Evolutionary conservation across 2,113 vertebrate species (phyloP), one percentile per base, ranked within the genome.

Genomic region (Crotalus tigris): DNA sequence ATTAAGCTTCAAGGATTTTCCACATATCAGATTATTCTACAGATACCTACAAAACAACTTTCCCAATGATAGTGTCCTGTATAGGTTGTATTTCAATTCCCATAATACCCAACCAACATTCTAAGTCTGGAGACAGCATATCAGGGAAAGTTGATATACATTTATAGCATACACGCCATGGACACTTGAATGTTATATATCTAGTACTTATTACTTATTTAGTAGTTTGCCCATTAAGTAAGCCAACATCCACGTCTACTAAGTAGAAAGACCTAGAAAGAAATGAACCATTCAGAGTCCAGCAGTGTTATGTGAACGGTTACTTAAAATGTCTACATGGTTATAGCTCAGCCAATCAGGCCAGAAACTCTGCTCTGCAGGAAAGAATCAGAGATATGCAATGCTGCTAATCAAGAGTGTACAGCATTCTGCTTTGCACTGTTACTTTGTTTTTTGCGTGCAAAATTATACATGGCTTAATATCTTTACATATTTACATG

Each of bases 201-300:
- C 13, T 75, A 75, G 29, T 19, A 19, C 69, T 75, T 75, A 39
- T 15, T 75, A 75, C 7, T 75, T 33, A 17, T 75, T 39, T 75
- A 39, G 69, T 33, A 39, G 69, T 75, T 75, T 75, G 13, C 33
- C 61, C 61, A 64, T 1, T 0, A 93, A 94, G 94, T 95, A 96
- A 96, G 53, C 26, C 5, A 10, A 75, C 58, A 96, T 69, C 46
- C 24, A 88, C 12, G 95, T 96, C 96, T 96, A 95, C 21, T 39
- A 15, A 6, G 94, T 94, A 93, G 90, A 90, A 95, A 96, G 95
- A 92, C 93, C 75, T 90, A 93, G 92, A 93, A 88, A 85, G 92
- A 49, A 95, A 92, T 64, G 11, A n/a, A 93, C 46, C 85, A 46
- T 6, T 26, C 21, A 86, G 75, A 64, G 90, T n/a, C 29, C 53